A percentile compares a stretch with the other conserved stretches of the same genome.
These are phyloP conservation scores for Tenualosa ilisha DNA, from an alignment of 2,797 vertebrate genomes.

Conservation along the genomic window DNA sequence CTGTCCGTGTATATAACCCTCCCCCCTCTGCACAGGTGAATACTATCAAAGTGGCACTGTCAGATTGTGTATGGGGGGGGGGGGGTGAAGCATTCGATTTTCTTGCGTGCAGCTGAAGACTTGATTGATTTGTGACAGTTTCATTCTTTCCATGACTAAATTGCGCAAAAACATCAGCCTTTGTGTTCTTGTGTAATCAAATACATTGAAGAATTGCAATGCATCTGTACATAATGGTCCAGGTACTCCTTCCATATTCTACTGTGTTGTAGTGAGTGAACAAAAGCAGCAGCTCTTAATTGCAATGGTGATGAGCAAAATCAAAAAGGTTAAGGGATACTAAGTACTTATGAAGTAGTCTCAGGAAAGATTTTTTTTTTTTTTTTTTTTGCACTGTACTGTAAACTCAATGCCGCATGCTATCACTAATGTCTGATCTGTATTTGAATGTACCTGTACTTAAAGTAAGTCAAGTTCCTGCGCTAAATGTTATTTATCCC, in stretches of 20 bases:
- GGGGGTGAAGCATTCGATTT: slow-evolving; percentile 57
- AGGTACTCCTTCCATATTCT: slow-evolving; percentile 56
- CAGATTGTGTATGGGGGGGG: not conserved
- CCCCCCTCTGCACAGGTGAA: slow-evolving; percentile 67
- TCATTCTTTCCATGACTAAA: slow-evolving; percentile 65
- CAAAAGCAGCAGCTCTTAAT: slow-evolving; percentile 55
- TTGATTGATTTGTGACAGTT: slow-evolving; percentile 66
- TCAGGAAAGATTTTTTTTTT: slow-evolving; percentile 75
- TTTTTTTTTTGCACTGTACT: slow-evolving; percentile 78
- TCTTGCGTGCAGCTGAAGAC: slow-evolving; percentile 66
- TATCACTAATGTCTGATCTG: slow-evolving; percentile 64
- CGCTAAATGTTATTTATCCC: slow-evolving; percentile 73
- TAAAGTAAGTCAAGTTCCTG: slow-evolving; percentile 64
- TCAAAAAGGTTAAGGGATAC: slow-evolving; percentile 66
- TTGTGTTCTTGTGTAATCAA: slow-evolving; percentile 55
- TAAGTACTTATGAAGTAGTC: slow-evolving; percentile 69
- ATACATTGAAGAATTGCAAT: slow-evolving; percentile 62
- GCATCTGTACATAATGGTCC: slow-evolving; percentile 64
- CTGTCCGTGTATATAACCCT: slow-evolving; percentile 67
- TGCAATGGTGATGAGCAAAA: slow-evolving; percentile 13
- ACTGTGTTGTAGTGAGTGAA: slow-evolving; percentile 59
- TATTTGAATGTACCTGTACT: slow-evolving; percentile 77
- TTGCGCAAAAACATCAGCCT: slow-evolving; percentile 65
- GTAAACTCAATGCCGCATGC: slow-evolving; percentile 70
- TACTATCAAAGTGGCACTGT: slow-evolving; percentile 48